phyloP scores from a whole-genome alignment of 2,113 vertebrate species.

The Brachyhypopomus gauderio region DNA sequence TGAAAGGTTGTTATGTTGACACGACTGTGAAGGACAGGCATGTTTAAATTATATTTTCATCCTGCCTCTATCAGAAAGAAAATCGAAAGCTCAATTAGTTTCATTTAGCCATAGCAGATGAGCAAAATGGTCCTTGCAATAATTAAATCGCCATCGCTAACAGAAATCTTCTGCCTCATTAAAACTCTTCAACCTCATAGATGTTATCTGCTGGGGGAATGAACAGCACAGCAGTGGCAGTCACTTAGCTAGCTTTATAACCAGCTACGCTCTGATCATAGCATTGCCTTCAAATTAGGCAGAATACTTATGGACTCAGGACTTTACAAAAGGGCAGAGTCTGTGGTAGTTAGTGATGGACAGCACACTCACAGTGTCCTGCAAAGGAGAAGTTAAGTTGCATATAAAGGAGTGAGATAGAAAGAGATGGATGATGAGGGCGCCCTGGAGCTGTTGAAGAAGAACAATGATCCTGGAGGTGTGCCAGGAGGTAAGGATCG shows the following conservation, averaged over 20 bases:
- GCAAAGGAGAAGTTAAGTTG: conserved; percentile 39
- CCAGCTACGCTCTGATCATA: conserved; percentile 56
- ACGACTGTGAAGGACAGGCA: neutral
- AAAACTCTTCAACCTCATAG: conserved; percentile 58
- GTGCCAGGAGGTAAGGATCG: neutral
- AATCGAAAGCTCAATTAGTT: no score
- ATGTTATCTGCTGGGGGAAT: conserved; percentile 36
- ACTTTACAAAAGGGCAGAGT: conserved; percentile 54
- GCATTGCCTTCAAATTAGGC: conserved; percentile 63
- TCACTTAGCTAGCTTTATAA: conserved; percentile 50
- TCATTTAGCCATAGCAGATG: neutral
- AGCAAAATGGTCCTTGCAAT: conserved; percentile 55
- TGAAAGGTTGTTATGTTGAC: conserved; percentile 8
- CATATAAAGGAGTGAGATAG: conserved; percentile 36
- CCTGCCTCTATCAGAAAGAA: neutral
- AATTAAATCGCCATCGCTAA: conserved; percentile 64
- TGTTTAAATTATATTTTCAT: neutral
- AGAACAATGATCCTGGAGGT: neutral
- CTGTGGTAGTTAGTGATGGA: conserved; percentile 50
- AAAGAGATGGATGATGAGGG: neutral
- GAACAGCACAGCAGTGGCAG: conserved; percentile 37
- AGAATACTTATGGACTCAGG: conserved; percentile 62
- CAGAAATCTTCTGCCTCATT: conserved; percentile 63
- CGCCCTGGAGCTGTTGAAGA: neutral
- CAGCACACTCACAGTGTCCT: conserved; percentile 50